Base-by-base conservation (phyloP, 2,888 invertebrate genomes). In the Platerodrilus igneus region DNA sequence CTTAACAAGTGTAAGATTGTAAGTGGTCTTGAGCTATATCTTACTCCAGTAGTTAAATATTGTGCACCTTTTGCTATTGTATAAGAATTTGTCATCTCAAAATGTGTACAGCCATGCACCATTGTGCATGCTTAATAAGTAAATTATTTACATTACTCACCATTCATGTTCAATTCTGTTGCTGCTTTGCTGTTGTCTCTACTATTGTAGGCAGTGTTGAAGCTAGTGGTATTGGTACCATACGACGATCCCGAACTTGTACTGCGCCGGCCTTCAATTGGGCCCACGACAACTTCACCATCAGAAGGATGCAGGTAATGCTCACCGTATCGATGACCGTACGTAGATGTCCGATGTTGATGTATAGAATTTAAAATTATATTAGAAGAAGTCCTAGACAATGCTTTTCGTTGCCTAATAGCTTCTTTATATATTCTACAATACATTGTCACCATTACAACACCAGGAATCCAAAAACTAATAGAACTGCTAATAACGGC, bases 391-490 rank as follows among this genome's bases (percentile, higher is more conserved):
- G 89, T 89, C 45, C 88, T 73, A 33, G 87, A 86, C 31, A 89
- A 66, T 0, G 88, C 88, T 63, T 86, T 86, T 44, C 88, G 72
- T 62, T 89, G 88, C 23, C 88, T 72, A 7, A 88, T 81, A 2
- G 89, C 88, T 69, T 88, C 88, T 62, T 86, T 74, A 63, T 81
- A 83, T 62, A 90, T 90, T 59, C 83, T 76, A 70, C 79, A 88
- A 70, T 92, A 92, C 85, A 91, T 92, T 27, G 86, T 85, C 57
- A 92, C 81, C 92, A 92, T 92, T 17, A 92, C 89, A 37, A 90
- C 66, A 52, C 90, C 90, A 3, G 92, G 92, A 65, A 92, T 88
- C 91, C 92, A 92, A 67, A 92, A 92, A 18, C 90, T 90, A 21
- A 92, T 85, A 49, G 87, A 86, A 41, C 90, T 91, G 30, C 90